Percentiles rank a stretch among this genome's conserved stretches.
These are phyloP conservation scores for Sarcophaga variegata DNA, from an alignment of 2,888 invertebrate species.

Conservation along the genomic window DNA sequence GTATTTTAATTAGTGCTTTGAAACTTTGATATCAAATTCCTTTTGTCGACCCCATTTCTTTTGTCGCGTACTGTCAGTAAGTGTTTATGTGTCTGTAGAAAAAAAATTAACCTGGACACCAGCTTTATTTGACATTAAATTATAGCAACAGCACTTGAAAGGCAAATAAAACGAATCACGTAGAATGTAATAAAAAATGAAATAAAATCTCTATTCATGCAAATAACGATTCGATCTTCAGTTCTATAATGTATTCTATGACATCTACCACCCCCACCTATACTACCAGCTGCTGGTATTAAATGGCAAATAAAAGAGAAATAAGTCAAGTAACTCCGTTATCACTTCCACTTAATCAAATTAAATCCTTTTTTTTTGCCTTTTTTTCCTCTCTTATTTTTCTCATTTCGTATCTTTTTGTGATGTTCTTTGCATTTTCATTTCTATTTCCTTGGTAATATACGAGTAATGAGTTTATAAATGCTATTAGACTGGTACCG, in stretches of 20 bases:
- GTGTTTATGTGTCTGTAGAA: background rate
- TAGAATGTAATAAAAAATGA: background rate
- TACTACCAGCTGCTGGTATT: background rate
- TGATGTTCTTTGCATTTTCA: background rate
- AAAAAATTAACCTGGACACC: background rate
- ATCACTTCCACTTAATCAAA: slow-evolving; percentile 51
- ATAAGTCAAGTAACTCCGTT: slow-evolving; percentile 27
- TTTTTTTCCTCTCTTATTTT: background rate
- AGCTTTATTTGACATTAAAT: slow-evolving; percentile 22
- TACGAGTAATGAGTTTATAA: slow-evolving; percentile 3
- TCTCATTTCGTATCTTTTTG: background rate
- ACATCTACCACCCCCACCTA: background rate
- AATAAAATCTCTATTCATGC: slow-evolving; percentile 37
- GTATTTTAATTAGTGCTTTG: too few species aligned
- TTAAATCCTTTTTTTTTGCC: slow-evolving; percentile 33
- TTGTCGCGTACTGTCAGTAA: background rate
- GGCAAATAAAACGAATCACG: background rate
- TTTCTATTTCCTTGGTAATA: too few species aligned
- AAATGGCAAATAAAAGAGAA: slow-evolving; percentile 7
- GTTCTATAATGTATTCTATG: slow-evolving; percentile 1
- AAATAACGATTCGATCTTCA: background rate
- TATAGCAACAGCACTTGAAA: background rate
- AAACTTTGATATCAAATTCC: background rate
- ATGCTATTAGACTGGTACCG: background rate
- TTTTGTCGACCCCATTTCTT: background rate